phyloP scores from a whole-genome alignment of 2,888 invertebrate genomes.

The Hymenopus coronatus region DNA sequence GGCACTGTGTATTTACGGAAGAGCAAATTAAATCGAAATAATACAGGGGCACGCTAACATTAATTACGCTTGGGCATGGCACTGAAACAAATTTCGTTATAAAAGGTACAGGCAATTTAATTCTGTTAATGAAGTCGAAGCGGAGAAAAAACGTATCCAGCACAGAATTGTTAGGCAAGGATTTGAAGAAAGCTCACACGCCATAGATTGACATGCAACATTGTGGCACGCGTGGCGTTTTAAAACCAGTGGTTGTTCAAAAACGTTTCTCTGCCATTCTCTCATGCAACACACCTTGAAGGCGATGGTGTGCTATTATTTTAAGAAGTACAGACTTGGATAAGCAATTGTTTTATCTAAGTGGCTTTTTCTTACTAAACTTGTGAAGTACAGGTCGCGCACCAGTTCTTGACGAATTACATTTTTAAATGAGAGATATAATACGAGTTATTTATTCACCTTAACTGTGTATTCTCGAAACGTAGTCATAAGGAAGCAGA shows the following conservation, averaged over 20 bases:
- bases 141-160: background rate
- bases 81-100: background rate
- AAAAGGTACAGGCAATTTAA: background rate
- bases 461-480: too few relatives aligned
- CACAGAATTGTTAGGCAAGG: background rate
- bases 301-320: too few relatives aligned
- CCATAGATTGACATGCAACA: background rate
- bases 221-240: background rate
- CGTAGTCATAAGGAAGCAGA: too few relatives aligned
- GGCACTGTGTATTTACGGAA: background rate
- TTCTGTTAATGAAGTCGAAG: background rate
- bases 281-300: too few relatives aligned
- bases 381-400: too few relatives aligned
- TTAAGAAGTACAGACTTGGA: too few relatives aligned
- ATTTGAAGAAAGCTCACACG: background rate
- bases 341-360: too few relatives aligned
- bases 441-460: too few relatives aligned
- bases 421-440: too few relatives aligned
- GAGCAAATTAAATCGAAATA: background rate
- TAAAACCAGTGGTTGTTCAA: background rate
- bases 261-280: background rate
- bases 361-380: too few relatives aligned
- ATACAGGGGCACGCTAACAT: background rate
- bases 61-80: background rate
- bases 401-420: too few relatives aligned